Base-by-base conservation (phyloP, 1,140 invertebrate species). In the Solenopsis fugax region DNA sequence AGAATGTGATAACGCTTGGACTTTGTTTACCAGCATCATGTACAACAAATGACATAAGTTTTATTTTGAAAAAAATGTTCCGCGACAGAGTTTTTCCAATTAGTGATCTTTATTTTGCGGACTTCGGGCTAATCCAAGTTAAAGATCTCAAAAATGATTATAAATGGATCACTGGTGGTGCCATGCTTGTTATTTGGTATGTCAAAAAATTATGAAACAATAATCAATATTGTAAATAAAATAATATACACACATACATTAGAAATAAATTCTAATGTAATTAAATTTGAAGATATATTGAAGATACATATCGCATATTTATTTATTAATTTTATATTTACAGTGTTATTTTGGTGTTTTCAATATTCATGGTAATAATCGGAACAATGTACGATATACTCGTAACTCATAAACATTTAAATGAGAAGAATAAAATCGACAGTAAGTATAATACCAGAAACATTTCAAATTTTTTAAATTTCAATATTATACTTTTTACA, bases 1-100 rank as follows among this genome's bases (percentile, higher is more conserved):
- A 95, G 95, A 88, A 95, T 80, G n/a, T 93, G 7, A 85, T 95
- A 16, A 91, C 86, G 0, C 76, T 95, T 1, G 95, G 95, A 21
- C 88, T 95, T 3, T 95, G 95, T 77, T 82, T 95, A 24, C 95
- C 95, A 0, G 87, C 88, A 0, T 92, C 93, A 0, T 95, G 95
- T 58, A 87, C 90, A 1, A 85, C 50, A 0, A 52, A 64, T 7
- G 92, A 95, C 6, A 58, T 95, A 16, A 41, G 67, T 4, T 12
- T 85, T 0, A 86, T 94, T 56, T 41, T 95, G 1, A 82, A 88
- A 18, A 87, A 76, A 5, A 91, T 94, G 69, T 93, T 95, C 13
- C 52, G 24, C 0, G 78, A 95, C 0, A 87, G 91, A 69, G 86
- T 76, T 13, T 85, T 95, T 5, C 29, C 93, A 0, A 48, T 94